These are phyloP conservation scores for Chironomus riparius DNA, from an alignment of 2,888 invertebrate species.

Conservation along the genomic window DNA sequence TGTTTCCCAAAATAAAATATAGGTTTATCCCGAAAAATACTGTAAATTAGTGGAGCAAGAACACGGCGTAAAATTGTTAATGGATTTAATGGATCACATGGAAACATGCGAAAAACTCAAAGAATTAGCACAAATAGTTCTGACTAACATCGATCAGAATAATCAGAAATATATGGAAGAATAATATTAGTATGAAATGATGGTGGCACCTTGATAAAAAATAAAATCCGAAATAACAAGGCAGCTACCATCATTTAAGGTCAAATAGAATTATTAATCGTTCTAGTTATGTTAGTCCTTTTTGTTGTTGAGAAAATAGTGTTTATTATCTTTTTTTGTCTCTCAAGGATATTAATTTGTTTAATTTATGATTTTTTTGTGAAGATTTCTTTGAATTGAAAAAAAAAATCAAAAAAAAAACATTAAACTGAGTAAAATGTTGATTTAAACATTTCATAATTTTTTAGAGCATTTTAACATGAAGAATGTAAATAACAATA, in stretches of 20 bases:
- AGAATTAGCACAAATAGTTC: constrained; percentile 56
- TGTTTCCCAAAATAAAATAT: too few species aligned
- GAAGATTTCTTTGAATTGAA: background rate
- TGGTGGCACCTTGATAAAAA: background rate
- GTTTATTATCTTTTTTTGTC: background rate
- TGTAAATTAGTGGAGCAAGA: constrained; percentile 79
- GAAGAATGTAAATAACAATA: too few species aligned
- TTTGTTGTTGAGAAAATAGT: background rate
- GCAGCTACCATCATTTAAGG: background rate
- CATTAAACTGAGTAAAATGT: too few species aligned
- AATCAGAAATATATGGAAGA: constrained; percentile 26
- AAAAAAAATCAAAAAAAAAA: too few species aligned
- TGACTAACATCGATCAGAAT: constrained; percentile 50
- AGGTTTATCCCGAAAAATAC: constrained; percentile 76
- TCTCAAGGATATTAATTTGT: background rate
- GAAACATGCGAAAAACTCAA: constrained; percentile 58
- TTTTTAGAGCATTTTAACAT: too few species aligned
- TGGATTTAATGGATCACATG: constrained; percentile 53
- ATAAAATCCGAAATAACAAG: background rate
- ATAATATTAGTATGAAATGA: constrained; percentile 15
- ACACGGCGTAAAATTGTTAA: constrained; percentile 68
- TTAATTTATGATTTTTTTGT: background rate
- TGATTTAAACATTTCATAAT: too few species aligned
- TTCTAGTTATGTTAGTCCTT: background rate
- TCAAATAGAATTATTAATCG: background rate